These are phyloP conservation scores for Brachionus angularis DNA, from an alignment of 1,140 invertebrate genomes.

Conservation along the genomic window DNA sequence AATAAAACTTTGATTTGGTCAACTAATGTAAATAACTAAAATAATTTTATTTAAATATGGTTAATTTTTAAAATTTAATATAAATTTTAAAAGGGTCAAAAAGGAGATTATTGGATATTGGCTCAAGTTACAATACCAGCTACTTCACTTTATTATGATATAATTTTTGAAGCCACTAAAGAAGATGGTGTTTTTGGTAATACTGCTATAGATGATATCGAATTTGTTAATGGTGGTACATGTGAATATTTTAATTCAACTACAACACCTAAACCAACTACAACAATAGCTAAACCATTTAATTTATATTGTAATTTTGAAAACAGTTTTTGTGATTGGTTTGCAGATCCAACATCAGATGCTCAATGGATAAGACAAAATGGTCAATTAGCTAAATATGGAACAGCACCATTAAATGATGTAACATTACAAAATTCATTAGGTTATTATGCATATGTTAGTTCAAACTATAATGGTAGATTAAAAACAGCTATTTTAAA, in stretches of 20 bases:
- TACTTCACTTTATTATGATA: background rate
- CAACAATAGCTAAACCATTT: background rate
- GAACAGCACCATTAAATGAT: constrained; percentile 40
- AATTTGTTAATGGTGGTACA: constrained; percentile 8
- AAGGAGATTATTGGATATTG: constrained; percentile 20
- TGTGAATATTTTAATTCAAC: constrained; percentile 34
- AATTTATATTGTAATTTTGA: constrained; percentile 29
- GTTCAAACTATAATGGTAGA: background rate
- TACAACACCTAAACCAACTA: constrained; percentile 12
- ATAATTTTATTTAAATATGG: background rate
- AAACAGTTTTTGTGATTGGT: constrained; percentile 35
- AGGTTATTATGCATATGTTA: constrained; percentile 37
- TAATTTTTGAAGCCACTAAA: constrained; percentile 17
- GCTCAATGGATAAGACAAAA: constrained; percentile 8
- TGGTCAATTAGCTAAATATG: constrained; percentile 19
- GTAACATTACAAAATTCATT: constrained; percentile 11
- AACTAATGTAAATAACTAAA: constrained; percentile 8
- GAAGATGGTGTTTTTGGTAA: constrained; percentile 1
- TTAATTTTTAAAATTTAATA: background rate
- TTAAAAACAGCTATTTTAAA: constrained; percentile 2
- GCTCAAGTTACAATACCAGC: constrained; percentile 7
- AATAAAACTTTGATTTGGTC: background rate
- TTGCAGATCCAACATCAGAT: background rate
- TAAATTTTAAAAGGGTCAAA: constrained; percentile 14
- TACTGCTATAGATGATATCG: constrained; percentile 32